phyloP scores from a whole-genome alignment of 2,888 invertebrate genomes.

The Dryobotodes eremita region DNA sequence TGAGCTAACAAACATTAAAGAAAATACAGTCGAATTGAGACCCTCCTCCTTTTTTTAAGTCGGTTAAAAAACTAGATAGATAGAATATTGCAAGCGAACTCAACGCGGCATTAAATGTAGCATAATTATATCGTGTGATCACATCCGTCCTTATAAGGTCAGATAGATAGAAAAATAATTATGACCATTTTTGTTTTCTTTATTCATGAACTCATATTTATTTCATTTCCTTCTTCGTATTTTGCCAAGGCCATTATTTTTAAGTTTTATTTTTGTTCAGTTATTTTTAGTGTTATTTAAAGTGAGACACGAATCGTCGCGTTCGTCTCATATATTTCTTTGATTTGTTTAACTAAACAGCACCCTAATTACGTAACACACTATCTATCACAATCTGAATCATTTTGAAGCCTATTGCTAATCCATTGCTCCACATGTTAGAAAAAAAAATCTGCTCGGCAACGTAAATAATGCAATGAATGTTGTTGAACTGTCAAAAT shows the following conservation, averaged over 20 bases:
- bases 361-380: too few species aligned
- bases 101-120: not conserved
- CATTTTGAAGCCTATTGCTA: too few species aligned
- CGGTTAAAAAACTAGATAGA: not conserved
- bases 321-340: too few species aligned
- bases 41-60: too few species aligned
- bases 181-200: conserved; percentile 4
- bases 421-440: too few species aligned
- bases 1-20: too few species aligned
- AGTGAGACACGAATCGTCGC: not conserved
- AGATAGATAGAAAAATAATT: not conserved
- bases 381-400: too few species aligned
- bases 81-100: not conserved
- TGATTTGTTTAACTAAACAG: too few species aligned
- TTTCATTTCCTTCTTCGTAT: not conserved
- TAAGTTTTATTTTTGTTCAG: not conserved
- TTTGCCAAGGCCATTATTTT: conserved; percentile 16
- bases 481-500: too few species aligned
- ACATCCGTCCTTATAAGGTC: not conserved
- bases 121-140: not conserved
- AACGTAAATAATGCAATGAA: too few species aligned
- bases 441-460: too few species aligned
- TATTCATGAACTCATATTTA: not conserved
- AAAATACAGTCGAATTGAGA: too few species aligned
- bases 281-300: conserved; percentile 2